phyloP scores from a whole-genome alignment of 2,113 vertebrate species.

The Octodon degus region DNA sequence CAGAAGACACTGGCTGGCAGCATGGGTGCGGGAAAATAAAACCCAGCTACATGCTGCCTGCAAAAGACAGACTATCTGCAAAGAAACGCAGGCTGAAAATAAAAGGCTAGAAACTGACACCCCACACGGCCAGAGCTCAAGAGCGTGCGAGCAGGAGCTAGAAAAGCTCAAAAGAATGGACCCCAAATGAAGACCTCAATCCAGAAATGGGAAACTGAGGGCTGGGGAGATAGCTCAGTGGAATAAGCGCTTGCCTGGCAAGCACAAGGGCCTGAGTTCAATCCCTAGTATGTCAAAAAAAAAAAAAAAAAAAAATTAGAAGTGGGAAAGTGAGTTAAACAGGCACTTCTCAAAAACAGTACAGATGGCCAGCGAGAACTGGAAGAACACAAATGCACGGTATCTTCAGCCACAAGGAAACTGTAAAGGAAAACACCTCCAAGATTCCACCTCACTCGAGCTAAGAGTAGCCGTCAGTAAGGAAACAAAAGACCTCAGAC shows the following conservation, averaged over 20 bases:
- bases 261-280: too few species aligned
- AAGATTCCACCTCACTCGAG: neutral
- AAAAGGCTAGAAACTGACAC: neutral
- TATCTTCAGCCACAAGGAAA: neutral
- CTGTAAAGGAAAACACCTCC: neutral
- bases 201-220: neutral
- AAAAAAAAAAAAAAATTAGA: too few species aligned
- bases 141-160: neutral
- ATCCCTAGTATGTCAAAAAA: too few species aligned
- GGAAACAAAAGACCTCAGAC: neutral
- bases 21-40: neutral
- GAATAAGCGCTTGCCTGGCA: too few species aligned
- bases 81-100: neutral
- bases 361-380: neutral
- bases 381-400: too few species aligned
- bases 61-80: neutral
- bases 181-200: neutral
- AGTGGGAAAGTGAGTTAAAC: neutral
- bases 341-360: neutral
- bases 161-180: neutral
- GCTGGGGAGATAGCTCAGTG: too few species aligned
- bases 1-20: neutral
- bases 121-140: neutral
- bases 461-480: neutral
- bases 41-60: neutral